phyloP scores from a whole-genome alignment of 1,140 invertebrate species.

The Diachasma alloeum region DNA sequence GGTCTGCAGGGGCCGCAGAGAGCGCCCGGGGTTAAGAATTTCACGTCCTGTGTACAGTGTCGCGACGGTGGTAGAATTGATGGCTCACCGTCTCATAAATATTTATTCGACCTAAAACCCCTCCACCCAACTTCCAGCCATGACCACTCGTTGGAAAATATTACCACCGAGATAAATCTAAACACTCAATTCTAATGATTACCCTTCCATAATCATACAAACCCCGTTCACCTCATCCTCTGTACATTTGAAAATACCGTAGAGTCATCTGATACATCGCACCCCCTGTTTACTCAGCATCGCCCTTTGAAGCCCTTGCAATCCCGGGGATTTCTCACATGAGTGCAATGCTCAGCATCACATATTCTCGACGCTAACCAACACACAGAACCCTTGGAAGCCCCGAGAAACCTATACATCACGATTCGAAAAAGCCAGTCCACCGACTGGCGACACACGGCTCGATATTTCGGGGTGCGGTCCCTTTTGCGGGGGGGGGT shows the following conservation, averaged over 20 bases:
- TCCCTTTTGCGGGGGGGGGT: background rate
- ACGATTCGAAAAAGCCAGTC: background rate
- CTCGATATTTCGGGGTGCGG: background rate
- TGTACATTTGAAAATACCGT: background rate
- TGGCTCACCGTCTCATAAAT: slow-evolving; percentile 31
- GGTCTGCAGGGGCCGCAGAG: background rate
- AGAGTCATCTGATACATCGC: slow-evolving; percentile 11
- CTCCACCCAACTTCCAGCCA: background rate
- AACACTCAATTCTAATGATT: slow-evolving; percentile 1
- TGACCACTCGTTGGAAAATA: background rate
- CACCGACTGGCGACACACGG: background rate
- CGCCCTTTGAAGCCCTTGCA: background rate
- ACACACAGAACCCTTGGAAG: slow-evolving; percentile 13
- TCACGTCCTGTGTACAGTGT: background rate
- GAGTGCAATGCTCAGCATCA: background rate
- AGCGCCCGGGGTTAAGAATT: background rate
- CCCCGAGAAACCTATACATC: background rate
- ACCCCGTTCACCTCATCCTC: too few relatives aligned
- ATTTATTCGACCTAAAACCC: slow-evolving; percentile 23
- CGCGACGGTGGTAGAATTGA: slow-evolving; percentile 20
- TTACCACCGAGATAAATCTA: background rate
- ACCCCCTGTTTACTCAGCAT: background rate
- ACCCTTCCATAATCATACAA: too few relatives aligned
- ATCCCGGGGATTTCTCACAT: background rate
- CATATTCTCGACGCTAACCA: background rate